Evolutionary conservation across 2,797 vertebrate genomes (phyloP).

Genomic region (Argentina silus): DNA sequence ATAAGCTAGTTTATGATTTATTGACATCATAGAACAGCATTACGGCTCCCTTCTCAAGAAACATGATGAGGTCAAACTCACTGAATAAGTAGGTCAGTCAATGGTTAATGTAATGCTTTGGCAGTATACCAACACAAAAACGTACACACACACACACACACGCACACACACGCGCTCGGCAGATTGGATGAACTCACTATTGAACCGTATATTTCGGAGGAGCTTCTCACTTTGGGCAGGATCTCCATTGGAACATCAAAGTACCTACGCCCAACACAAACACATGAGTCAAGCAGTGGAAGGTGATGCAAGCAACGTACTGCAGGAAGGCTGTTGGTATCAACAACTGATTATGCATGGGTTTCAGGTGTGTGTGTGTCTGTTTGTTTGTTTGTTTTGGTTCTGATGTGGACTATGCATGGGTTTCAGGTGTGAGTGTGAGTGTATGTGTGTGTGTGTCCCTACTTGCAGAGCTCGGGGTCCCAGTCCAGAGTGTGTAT

Average conservation of each 20-base stretch:
- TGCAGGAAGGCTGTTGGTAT: background rate
- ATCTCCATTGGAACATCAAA: conserved; percentile 92
- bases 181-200: conserved; percentile 76
- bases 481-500: conserved; percentile 93
- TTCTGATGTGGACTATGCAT: too few species aligned
- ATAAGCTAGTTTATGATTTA: background rate
- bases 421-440: background rate
- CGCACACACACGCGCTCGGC: background rate
- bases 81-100: background rate
- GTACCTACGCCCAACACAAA: conserved; percentile 75
- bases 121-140: background rate
- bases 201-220: conserved; percentile 91
- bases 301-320: background rate
- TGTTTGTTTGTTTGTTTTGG: too few species aligned
- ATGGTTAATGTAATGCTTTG: background rate
- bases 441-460: background rate
- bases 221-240: conserved; percentile 87
- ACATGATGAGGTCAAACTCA: background rate
- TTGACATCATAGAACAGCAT: background rate
- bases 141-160: background rate
- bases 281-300: too few species aligned
- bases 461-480: conserved; percentile 90
- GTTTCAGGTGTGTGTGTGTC: background rate
- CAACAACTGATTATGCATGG: background rate
- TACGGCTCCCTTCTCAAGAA: background rate